Base-by-base conservation (phyloP, 2,888 invertebrate genomes). In the Anaspis maculata region DNA sequence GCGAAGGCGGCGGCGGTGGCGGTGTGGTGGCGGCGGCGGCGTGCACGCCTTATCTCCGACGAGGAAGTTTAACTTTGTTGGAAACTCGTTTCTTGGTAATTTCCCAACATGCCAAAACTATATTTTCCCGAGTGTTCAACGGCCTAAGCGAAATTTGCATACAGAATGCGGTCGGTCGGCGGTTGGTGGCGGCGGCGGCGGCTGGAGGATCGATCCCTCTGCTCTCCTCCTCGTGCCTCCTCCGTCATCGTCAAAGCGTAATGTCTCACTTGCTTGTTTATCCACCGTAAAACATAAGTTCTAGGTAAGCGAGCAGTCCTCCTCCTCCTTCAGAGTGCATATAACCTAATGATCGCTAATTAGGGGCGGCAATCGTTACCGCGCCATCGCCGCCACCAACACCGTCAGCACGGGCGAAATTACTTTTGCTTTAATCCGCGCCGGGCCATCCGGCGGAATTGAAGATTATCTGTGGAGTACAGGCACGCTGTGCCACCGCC, bases 311-410 rank as follows among this genome's bases (percentile, higher is more conserved):
- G n/a, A n/a, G n/a, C n/a, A n/a, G n/a, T n/a, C n/a, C n/a, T n/a
- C n/a, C n/a, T n/a, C n/a, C n/a, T n/a, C n/a, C n/a, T n/a, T n/a
- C n/a, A n/a, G 19, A 19, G 9, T 9, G 19, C 19, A 19, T 19
- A 44, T 51, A 48, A 51, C 54, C 47, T 53, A 55, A 56, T 52
- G 56, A 55, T 54, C 52, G 45, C 52, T 55, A 56, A 55, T 56
- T 56, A 55, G 48, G 42, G 42, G 38, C 42, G 34, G 40, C 45
- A 41, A 48, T 46, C 44, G 46, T 45, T 48, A 48, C 43, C 42
- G 30, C 25, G 30, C 5, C 19, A n/a, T n/a, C n/a, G n/a, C n/a
- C n/a, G n/a, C n/a, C n/a, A n/a, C n/a, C n/a, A 19, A 5, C 19
- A 19, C 19, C 19, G 19, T 6, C 19, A 9, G 19, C 9, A 19